Conservation (phyloP, 1,140 invertebrate genomes). For the Chlorops oryzae region DNA sequence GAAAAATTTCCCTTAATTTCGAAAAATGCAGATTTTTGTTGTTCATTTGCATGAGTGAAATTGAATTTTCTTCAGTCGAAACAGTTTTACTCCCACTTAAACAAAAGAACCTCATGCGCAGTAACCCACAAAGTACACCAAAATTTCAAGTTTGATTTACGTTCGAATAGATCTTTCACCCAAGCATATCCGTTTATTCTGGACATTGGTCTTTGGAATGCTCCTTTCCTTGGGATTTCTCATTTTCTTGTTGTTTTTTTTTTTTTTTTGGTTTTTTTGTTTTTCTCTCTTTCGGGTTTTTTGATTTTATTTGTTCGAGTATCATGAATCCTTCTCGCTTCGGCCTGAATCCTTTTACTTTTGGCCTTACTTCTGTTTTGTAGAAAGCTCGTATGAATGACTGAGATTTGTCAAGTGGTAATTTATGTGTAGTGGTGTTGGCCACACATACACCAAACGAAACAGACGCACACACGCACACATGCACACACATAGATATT, state of each 20-base stretch:
- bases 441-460: too few relatives aligned
- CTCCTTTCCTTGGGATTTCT: not conserved
- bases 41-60: too few relatives aligned
- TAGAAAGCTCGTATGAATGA: constrained; percentile 21
- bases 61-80: too few relatives aligned
- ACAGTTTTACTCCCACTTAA: too few relatives aligned
- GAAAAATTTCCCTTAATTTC: too few relatives aligned
- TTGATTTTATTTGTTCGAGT: not conserved
- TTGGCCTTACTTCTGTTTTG: too few relatives aligned
- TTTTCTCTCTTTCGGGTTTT: not conserved
- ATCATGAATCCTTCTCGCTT: not conserved
- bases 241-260: not conserved
- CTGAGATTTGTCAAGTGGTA: constrained; percentile 47
- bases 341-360: too few relatives aligned
- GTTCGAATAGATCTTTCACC: constrained; percentile 45
- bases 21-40: too few relatives aligned
- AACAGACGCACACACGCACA: too few relatives aligned
- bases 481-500: too few relatives aligned
- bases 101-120: too few relatives aligned
- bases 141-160: constrained; percentile 47
- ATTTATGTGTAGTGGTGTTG: constrained; percentile 40
- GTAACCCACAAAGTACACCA: too few relatives aligned
- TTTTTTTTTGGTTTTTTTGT: not conserved
- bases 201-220: not conserved
- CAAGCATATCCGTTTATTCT: constrained; percentile 22